Evolutionary conservation across 2,797 vertebrate species (phyloP).

Genomic region (Varecia variegata): DNA sequence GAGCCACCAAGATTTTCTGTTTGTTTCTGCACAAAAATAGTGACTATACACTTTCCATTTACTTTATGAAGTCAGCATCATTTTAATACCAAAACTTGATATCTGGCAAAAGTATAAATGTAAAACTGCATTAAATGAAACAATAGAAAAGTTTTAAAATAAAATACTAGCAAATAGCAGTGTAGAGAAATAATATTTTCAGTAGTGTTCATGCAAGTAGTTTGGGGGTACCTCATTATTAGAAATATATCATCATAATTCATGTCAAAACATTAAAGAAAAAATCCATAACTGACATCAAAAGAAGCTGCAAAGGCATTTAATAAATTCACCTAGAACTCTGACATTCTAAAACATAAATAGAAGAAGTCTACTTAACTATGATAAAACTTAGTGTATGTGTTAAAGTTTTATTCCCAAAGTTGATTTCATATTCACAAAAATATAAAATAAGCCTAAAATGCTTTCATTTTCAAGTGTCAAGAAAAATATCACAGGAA

Average conservation of each 20-base stretch:
- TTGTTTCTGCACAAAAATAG: background rate
- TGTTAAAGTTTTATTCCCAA: background rate
- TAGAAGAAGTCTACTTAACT: background rate
- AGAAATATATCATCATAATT: background rate
- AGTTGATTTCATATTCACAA: background rate
- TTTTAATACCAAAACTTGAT: background rate
- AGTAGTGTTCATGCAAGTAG: background rate
- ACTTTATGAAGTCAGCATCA: background rate
- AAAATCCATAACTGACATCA: background rate
- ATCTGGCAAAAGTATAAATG: background rate
- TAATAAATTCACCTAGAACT: background rate
- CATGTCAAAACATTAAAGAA: background rate
- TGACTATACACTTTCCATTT: background rate
- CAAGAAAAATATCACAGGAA: conserved; percentile 43
- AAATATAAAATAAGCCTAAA: conserved; percentile 38
- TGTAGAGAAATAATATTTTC: conserved; percentile 13
- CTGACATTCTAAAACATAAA: background rate
- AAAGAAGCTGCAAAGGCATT: background rate
- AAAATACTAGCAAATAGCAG: background rate
- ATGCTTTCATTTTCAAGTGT: conserved; percentile 42
- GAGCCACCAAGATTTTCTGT: background rate
- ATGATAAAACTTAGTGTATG: background rate
- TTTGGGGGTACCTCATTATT: background rate
- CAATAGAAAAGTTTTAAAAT: background rate
- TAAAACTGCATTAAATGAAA: background rate